Evolutionary conservation across 2,113 vertebrate species (phyloP).

Genomic region (Pangasianodon hypophthalmus): DNA sequence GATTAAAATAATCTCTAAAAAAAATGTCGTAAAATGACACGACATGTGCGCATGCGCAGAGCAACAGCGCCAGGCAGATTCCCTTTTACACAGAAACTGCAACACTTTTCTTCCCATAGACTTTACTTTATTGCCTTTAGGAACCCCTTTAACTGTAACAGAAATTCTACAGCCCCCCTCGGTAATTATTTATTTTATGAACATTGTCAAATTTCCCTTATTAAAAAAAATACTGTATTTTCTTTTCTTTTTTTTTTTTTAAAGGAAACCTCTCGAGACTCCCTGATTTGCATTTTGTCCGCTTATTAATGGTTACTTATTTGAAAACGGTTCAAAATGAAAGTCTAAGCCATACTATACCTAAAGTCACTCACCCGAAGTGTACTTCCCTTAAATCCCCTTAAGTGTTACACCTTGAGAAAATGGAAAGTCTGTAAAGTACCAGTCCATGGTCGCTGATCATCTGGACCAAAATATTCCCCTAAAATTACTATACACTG

Average conservation of each 20-base stretch:
- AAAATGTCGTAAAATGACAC: background rate
- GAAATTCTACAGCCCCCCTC: background rate
- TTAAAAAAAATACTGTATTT: background rate
- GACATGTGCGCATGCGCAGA: background rate
- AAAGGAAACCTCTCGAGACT: background rate
- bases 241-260: background rate
- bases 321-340: background rate
- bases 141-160: background rate
- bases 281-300: background rate
- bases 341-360: background rate
- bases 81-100: background rate
- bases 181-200: background rate
- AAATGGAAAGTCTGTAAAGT: background rate
- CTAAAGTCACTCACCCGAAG: background rate
- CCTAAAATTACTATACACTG: background rate
- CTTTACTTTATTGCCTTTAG: background rate
- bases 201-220: background rate
- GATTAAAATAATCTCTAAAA: background rate
- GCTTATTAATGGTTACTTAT: background rate
- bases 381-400: slow-evolving; percentile 1
- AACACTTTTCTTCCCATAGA: background rate
- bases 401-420: too few relatives aligned
- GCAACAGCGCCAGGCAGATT: background rate
- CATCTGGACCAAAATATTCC: background rate
- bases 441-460: background rate